phyloP scores from a whole-genome alignment of 1,140 invertebrate species.

The Trachelipus rathkii region DNA sequence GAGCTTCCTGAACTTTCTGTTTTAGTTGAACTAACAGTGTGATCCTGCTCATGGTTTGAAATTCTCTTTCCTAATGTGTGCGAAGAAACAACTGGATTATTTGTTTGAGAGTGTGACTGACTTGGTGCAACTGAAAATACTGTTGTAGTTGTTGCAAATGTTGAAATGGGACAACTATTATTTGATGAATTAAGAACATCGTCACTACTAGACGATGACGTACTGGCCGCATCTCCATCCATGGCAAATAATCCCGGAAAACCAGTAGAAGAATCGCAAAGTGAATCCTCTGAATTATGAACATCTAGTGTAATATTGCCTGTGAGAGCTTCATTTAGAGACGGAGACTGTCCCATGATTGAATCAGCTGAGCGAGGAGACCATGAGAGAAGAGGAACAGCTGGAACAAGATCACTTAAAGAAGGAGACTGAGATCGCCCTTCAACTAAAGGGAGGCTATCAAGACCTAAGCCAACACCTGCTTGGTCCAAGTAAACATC shows the following conservation, averaged over 20 bases:
- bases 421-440: slow-evolving; percentile 41
- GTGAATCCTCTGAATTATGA: slow-evolving; percentile 41
- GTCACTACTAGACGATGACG: slow-evolving; percentile 43
- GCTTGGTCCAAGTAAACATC: slow-evolving; percentile 44
- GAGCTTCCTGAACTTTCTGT: slow-evolving; percentile 16
- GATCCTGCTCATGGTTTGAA: slow-evolving; percentile 39
- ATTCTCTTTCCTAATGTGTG: slow-evolving; percentile 27
- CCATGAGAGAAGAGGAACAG: slow-evolving; percentile 42
- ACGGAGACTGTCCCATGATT: slow-evolving; percentile 44
- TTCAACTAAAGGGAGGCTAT: slow-evolving; percentile 41
- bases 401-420: slow-evolving; percentile 42
- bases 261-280: slow-evolving; percentile 43
- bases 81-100: background rate
- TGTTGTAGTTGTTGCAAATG: slow-evolving; percentile 22
- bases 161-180: slow-evolving; percentile 20
- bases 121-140: slow-evolving; percentile 26
- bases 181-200: slow-evolving; percentile 28
- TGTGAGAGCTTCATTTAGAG: slow-evolving; percentile 43
- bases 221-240: slow-evolving; percentile 44
- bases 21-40: slow-evolving; percentile 36
- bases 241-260: slow-evolving; percentile 44
- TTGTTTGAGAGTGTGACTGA: background rate
- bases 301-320: slow-evolving; percentile 45
- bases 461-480: slow-evolving; percentile 38
- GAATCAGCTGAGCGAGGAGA: slow-evolving; percentile 45